phyloP scores from a whole-genome alignment of 2,888 invertebrate species.

The Toxonevra muliebris region DNA sequence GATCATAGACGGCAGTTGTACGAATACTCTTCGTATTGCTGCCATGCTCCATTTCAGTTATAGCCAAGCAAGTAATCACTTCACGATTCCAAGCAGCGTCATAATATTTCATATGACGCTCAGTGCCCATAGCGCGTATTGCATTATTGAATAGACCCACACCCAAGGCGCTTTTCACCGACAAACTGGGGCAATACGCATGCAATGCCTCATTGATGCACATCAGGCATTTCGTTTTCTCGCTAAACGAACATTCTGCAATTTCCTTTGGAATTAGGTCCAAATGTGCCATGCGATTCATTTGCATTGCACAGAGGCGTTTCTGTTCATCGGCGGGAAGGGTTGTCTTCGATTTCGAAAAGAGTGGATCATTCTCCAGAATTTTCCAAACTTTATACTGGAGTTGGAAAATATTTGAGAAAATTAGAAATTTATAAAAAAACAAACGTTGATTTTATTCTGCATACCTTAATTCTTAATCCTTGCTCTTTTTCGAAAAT shows the following conservation, averaged over 20 bases:
- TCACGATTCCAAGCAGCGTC: slow-evolving; percentile 77
- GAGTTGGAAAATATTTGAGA: slow-evolving; percentile 47
- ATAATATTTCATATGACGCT: slow-evolving; percentile 75
- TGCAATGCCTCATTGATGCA: slow-evolving; percentile 79
- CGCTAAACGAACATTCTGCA: slow-evolving; percentile 71
- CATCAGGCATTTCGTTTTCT: slow-evolving; percentile 77
- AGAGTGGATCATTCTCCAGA: slow-evolving; percentile 82
- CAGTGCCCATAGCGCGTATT: slow-evolving; percentile 78
- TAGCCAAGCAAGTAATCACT: slow-evolving; percentile 82
- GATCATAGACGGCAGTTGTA: slow-evolving; percentile 89
- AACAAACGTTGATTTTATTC: not conserved
- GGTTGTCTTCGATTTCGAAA: slow-evolving; percentile 72
- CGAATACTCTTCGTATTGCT: slow-evolving; percentile 92
- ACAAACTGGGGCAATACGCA: slow-evolving; percentile 75
- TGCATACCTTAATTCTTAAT: slow-evolving; percentile 78
- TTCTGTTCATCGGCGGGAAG: slow-evolving; percentile 79
- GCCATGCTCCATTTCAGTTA: slow-evolving; percentile 95
- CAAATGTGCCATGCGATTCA: slow-evolving; percentile 74
- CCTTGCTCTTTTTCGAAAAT: slow-evolving; percentile 82
- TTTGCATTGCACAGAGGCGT: slow-evolving; percentile 73
- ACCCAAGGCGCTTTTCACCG: slow-evolving; percentile 81
- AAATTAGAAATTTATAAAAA: not conserved
- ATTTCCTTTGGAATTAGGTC: slow-evolving; percentile 73
- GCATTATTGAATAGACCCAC: slow-evolving; percentile 80
- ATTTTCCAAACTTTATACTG: slow-evolving; percentile 83